Conservation (phyloP, 2,113 vertebrate genomes). For the Poeciliopsis turrubarensis region DNA sequence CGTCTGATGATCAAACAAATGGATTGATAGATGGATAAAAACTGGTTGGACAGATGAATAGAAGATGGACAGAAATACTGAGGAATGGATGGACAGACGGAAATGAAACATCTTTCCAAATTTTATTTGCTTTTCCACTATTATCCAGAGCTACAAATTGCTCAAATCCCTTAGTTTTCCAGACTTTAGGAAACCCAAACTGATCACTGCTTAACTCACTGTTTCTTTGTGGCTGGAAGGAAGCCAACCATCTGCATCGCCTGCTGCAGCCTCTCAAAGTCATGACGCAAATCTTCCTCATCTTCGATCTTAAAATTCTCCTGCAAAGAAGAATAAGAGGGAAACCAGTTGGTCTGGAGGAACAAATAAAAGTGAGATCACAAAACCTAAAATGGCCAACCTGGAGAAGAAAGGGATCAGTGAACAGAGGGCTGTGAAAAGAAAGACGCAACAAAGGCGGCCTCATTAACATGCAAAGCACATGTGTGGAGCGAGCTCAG, state of each 20-base stretch:
- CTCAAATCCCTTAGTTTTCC: not conserved
- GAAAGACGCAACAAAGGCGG: slow-evolving; percentile 44
- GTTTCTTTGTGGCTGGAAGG: slow-evolving; percentile 92
- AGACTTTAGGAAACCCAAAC: not conserved
- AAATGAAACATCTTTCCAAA: not conserved
- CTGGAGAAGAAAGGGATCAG: not conserved
- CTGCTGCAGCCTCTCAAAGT: slow-evolving; percentile 95
- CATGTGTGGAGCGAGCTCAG: slow-evolving; percentile 30
- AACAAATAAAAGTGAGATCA: not conserved
- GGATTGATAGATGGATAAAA: not conserved
- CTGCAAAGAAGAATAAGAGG: slow-evolving; percentile 68
- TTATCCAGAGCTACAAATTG: not conserved
- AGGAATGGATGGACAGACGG: not conserved
- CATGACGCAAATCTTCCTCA: slow-evolving; percentile 92
- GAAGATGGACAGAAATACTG: not conserved
- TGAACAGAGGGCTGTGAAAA: slow-evolving; percentile 6
- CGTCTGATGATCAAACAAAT: too few species aligned
- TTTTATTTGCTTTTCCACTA: not conserved
- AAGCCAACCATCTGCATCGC: slow-evolving; percentile 99
- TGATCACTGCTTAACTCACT: slow-evolving; percentile 80
- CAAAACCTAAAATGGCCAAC: not conserved
- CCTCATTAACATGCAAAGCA: slow-evolving; percentile 66
- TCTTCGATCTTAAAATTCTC: slow-evolving; percentile 98
- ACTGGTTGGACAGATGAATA: too few species aligned
- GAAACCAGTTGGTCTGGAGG: not conserved